Conservation (phyloP, 2,888 invertebrate genomes). For the Hypselothyrea guttata region DNA sequence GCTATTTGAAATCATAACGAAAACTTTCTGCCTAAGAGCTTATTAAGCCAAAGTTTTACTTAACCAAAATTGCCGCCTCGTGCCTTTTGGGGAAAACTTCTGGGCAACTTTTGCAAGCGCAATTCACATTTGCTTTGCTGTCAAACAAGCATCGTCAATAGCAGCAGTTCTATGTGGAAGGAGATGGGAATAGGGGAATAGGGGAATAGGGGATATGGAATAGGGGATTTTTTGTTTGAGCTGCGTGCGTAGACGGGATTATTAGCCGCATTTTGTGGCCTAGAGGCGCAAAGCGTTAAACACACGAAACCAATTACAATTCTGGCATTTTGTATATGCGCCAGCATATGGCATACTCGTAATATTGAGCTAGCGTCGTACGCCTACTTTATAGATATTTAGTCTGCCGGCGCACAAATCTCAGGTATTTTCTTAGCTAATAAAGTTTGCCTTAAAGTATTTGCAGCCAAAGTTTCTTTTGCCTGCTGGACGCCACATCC, state of each 20-base stretch:
- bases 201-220: not conserved
- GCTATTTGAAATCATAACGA: not conserved
- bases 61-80: conserved; percentile 7
- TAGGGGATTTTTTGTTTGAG: conserved; percentile 28
- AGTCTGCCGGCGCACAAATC: conserved; percentile 55
- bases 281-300: conserved; percentile 62
- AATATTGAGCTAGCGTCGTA: too few relatives aligned
- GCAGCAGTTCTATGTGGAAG: not conserved
- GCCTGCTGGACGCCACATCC: not conserved
- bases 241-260: conserved; percentile 62
- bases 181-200: too few relatives aligned
- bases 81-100: conserved; percentile 9
- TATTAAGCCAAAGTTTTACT: conserved; percentile 17
- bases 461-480: conserved; percentile 46
- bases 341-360: conserved; percentile 17
- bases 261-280: conserved; percentile 50
- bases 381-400: conserved; percentile 6
- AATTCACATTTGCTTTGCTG: conserved; percentile 11
- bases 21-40: not conserved
- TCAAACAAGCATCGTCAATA: conserved; percentile 9
- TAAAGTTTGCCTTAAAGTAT: conserved; percentile 75
- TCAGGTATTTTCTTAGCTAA: conserved; percentile 73
- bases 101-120: conserved; percentile 8
- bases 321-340: conserved; percentile 41
- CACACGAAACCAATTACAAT: conserved; percentile 73